These are phyloP conservation scores for Coecobrya sp. DNA, from an alignment of 2,888 invertebrate species.

Conservation along the genomic window DNA sequence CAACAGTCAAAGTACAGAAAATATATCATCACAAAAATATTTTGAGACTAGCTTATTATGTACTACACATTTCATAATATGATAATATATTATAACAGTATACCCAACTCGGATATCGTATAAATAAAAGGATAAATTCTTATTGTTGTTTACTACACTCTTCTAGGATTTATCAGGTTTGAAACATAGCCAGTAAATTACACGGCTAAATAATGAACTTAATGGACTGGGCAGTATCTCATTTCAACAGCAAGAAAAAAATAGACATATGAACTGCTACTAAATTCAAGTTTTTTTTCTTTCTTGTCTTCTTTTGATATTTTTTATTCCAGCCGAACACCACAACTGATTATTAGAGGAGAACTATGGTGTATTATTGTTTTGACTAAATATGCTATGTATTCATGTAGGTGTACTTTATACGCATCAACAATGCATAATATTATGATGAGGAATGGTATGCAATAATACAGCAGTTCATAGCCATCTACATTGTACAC, in stretches of 20 bases:
- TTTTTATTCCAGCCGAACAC: slow-evolving; percentile 55
- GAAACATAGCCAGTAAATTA: slow-evolving; percentile 70
- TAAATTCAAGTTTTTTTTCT: slow-evolving; percentile 34
- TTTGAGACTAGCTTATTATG: neutral
- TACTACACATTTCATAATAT: neutral
- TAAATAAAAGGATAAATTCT: neutral
- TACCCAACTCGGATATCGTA: neutral
- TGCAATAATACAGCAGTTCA: slow-evolving; percentile 52
- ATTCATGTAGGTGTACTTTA: slow-evolving; percentile 31
- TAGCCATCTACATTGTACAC: slow-evolving; percentile 59
- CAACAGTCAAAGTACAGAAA: slow-evolving; percentile 40
- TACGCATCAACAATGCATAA: neutral
- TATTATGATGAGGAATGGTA: neutral
- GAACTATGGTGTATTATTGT: slow-evolving; percentile 62
- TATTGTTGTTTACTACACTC: neutral
- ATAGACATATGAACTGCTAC: slow-evolving; percentile 11
- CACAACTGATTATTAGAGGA: slow-evolving; percentile 58
- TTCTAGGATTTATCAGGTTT: slow-evolving; percentile 70
- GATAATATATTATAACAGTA: no score
- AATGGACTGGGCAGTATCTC: slow-evolving; percentile 71
- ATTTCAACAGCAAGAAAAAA: slow-evolving; percentile 62
- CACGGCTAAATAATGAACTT: slow-evolving; percentile 60
- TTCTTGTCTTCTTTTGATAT: slow-evolving; percentile 28
- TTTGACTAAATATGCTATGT: slow-evolving; percentile 43
- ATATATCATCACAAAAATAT: neutral